Percentiles rank a stretch among this genome's conserved stretches.
Evolutionary conservation across 2,113 vertebrate genomes (phyloP).

Genomic region (Poeciliopsis occidentalis): DNA sequence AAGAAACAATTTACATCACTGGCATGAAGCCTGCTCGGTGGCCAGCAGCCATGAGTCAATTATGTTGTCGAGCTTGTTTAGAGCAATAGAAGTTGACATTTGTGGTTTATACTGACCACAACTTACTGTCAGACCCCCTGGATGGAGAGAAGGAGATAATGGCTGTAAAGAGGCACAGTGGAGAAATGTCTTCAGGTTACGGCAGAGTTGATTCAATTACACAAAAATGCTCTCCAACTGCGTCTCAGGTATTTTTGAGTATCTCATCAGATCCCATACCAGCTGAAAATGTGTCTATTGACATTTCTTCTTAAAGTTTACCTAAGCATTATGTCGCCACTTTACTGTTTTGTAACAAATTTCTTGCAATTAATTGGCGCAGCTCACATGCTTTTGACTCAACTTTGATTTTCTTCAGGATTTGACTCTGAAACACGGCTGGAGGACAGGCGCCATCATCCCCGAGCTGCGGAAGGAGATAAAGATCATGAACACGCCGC

Average conservation of each 20-base stretch:
- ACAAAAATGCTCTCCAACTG: background rate
- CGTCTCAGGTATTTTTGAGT: no score
- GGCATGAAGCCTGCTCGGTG: conserved; percentile 23
- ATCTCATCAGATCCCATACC: background rate
- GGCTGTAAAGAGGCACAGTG: conserved; percentile 10
- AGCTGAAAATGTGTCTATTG: background rate
- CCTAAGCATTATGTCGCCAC: background rate
- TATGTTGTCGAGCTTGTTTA: conserved; percentile 36
- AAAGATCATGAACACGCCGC: conserved; percentile 95
- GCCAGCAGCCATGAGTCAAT: conserved; percentile 40
- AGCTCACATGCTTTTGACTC: background rate
- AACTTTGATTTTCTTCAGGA: conserved; percentile 79
- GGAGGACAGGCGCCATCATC: conserved; percentile 97
- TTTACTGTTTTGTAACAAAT: background rate
- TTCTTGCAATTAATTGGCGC: background rate
- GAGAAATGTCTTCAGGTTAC: conserved; percentile 15
- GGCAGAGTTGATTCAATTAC: background rate
- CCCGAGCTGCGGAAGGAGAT: conserved; percentile 94
- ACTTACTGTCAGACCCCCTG: background rate
- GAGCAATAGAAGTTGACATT: conserved; percentile 31
- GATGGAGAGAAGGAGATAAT: conserved; percentile 13
- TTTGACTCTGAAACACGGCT: conserved; percentile 96
- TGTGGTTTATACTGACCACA: conserved; percentile 17
- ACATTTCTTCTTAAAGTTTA: background rate
- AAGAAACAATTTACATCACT: conserved; percentile 39